phyloP scores from a whole-genome alignment of 2,797 vertebrate species.

The Antrozous pallidus region DNA sequence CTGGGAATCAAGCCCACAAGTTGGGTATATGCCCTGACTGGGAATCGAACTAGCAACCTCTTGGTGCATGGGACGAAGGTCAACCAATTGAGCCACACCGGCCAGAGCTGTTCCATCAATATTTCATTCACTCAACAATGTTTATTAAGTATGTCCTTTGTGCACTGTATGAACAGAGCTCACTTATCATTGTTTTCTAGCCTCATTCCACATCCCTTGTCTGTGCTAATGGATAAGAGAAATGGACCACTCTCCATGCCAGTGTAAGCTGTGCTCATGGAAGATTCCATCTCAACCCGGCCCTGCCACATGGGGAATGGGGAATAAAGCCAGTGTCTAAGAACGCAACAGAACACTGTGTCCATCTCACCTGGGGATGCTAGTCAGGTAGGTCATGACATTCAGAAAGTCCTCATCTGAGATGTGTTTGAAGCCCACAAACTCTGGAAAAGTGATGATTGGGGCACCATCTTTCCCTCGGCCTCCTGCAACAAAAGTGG shows the following conservation, averaged over 20 bases:
- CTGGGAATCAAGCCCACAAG: neutral
- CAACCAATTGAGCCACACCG: neutral
- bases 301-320: accelerated
- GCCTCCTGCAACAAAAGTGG: conserved; percentile 86
- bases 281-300: neutral
- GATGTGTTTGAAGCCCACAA: conserved; percentile 91
- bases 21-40: neutral
- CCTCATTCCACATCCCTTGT: neutral
- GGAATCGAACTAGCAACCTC: neutral
- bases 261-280: neutral
- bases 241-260: neutral
- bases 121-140: neutral
- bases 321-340: accelerated
- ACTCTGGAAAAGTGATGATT: conserved; percentile 95
- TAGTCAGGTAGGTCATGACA: conserved; percentile 94
- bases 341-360: neutral
- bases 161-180: neutral
- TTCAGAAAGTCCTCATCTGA: conserved; percentile 95
- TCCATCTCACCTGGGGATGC: conserved; percentile 90
- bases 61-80: neutral
- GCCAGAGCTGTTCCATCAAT: neutral
- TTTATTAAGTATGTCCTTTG: neutral
- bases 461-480: conserved; percentile 93
- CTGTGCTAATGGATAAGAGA: neutral
- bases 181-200: neutral